Base-by-base conservation (phyloP, 2,888 invertebrate genomes). In the Apodemia mormo region DNA sequence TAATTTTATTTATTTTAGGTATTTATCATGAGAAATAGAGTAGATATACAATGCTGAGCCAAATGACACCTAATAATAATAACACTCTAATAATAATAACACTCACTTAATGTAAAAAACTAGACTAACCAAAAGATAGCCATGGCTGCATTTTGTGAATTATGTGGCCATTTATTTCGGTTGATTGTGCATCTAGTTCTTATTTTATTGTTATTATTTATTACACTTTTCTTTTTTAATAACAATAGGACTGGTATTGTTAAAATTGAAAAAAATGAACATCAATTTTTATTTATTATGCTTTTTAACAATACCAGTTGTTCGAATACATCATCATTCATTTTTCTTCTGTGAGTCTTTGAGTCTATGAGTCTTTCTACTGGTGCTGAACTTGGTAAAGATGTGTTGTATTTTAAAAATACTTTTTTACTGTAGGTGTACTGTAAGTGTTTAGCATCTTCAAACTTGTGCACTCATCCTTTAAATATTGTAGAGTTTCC, bases 1-100 rank as follows among this genome's bases (percentile, higher is more conserved):
- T 68, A 65, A 54, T 64, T 64, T 68, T 43, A 68, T 45, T 64
- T 68, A 68, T 68, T 68, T 58, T 58, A 64, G 61, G 43, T 64
- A 68, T 58, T 61, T 68, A 43, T 43, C 56, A 66, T 66, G 8
- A 66, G 66, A 43, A 66, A 49, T 66, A 49, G 66, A 66, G 37
- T 64, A 64, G 66, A 66, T 8, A 52, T 22, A 66, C 52, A 68
- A 68, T 61, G 58, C 45, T 30, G 29, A 68, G 43, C 45, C 58
- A 66, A 45, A 66, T 66, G 66, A n/a, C n/a, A n/a, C n/a, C n/a
- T n/a, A 37, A 37, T 37, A 37, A 37, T 37, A 40, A 40, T 40
- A 54, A 8, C 22, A 54, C 54, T 54, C n/a, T n/a, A 37, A 37
- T 37, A 37, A 37, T 37, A 40, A 40, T 40, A 54, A 8, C 22